Percentiles rank a stretch among this genome's conserved stretches.
These are phyloP conservation scores for Bombus terrestris DNA, from an alignment of 1,140 invertebrate species.

Conservation along the genomic window DNA sequence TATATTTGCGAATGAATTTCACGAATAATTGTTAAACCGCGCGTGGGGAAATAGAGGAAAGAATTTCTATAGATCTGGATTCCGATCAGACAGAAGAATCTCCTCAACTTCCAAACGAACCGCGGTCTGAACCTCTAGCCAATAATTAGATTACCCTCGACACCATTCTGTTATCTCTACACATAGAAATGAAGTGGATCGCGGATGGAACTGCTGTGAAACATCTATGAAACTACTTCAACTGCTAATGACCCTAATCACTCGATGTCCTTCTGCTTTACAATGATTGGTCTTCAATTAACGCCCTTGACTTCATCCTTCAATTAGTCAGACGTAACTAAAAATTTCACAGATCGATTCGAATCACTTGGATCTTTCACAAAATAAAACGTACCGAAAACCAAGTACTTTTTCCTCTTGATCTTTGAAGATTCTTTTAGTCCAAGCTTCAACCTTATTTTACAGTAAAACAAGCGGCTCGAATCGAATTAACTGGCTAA, in stretches of 20 bases:
- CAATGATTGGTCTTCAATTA: not conserved
- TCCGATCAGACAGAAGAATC: conserved; percentile 6
- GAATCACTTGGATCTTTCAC: not conserved
- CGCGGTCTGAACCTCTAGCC: not conserved
- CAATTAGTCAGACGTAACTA: not conserved
- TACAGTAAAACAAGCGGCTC: not conserved
- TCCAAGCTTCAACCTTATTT: not conserved
- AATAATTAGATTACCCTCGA: conserved; percentile 46
- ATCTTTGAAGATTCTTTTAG: not conserved
- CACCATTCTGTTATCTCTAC: conserved; percentile 18
- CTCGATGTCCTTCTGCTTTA: not conserved
- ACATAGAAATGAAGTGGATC: conserved; percentile 1
- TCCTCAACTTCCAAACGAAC: not conserved
- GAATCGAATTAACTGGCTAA: not conserved
- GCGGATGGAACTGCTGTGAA: conserved; percentile 13
- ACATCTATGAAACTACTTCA: conserved; percentile 37
- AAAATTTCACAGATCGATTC: no score
- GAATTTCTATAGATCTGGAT: not conserved
- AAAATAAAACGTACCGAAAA: not conserved
- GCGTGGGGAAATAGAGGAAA: not conserved
- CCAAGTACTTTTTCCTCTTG: not conserved
- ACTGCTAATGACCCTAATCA: conserved; percentile 41
- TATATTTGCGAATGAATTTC: not conserved
- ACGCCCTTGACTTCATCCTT: not conserved
- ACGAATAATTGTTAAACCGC: no score